phyloP scores from a whole-genome alignment of 1,140 invertebrate genomes.

The Acromyrmex echinatior region DNA sequence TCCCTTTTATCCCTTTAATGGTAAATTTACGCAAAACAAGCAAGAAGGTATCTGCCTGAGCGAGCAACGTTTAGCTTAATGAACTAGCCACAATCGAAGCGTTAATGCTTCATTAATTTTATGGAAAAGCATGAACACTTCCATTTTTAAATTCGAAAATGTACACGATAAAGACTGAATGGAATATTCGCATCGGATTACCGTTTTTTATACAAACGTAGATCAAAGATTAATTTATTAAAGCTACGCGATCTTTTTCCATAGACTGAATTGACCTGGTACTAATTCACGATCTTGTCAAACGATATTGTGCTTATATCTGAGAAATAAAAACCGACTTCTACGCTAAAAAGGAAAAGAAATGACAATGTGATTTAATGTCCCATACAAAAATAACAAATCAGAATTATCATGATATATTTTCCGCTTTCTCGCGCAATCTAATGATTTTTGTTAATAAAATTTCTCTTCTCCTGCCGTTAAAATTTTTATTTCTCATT shows the following conservation, averaged over 20 bases:
- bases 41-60: neutral
- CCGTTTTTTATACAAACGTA: neutral
- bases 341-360: neutral
- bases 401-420: constrained; percentile 1
- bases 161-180: neutral
- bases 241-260: neutral
- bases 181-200: neutral
- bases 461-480: neutral
- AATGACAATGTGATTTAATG: constrained; percentile 24
- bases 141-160: neutral
- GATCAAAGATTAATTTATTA: constrained; percentile 5
- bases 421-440: neutral
- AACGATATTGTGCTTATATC: neutral
- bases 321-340: neutral
- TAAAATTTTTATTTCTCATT: constrained; percentile 20
- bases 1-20: neutral
- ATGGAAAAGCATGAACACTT: neutral
- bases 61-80: neutral
- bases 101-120: neutral
- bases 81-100: neutral
- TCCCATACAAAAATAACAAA: constrained; percentile 7
- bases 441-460: constrained; percentile 18
- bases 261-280: neutral
- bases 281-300: neutral
- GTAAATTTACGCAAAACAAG: neutral